Base-by-base conservation (phyloP, 2,888 invertebrate genomes). In the Dichetophora obliterata region DNA sequence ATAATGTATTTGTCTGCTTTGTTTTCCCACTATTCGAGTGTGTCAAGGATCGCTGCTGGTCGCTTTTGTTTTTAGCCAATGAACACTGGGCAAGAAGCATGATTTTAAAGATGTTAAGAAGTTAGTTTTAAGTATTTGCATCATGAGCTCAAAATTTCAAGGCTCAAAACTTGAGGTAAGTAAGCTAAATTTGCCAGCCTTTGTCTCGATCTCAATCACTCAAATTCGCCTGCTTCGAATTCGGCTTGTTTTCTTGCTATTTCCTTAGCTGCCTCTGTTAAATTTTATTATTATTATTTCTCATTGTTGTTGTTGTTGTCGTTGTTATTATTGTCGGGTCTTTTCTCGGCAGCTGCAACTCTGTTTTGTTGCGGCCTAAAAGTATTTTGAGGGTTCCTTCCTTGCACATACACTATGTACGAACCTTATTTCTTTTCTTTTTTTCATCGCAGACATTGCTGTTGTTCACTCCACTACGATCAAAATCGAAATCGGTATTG, bases 321-420 rank as follows among this genome's bases (percentile, higher is more conserved):
- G 50, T 8, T 54, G 50, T 27, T 31, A 22, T 59, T 59, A 14
- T 75, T 68, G 73, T 59, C 19, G 61, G 31, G 19, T 48, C 43
- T 65, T 76, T 72, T 76, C n/a, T n/a, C 71, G 71, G 76, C 76
- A 76, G 76, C 76, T 76, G 76, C 76, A 76, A 71, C 43, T 71
- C 54, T 54, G 54, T 70, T 70, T 75, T 75, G 68, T 75, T 75
- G 57, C 43, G 19, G 57, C 31, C 27, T 19, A 63, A 65, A 52
- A 66, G 14, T 37, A n/a, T 69, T 27, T 61, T 52, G 50, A 75
- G 65, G 70, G 68, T 66, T 76, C 24, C 76, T 59, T 24, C 19
- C 63, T 9, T 54, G 14, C n/a, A 19, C 57, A 68, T 27, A 22
- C 1, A 4, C 22, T 22, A 19, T 22, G 14, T 48, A 22, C 50